Conservation (phyloP, 2,113 vertebrate genomes). For the Gopherus flavomarginatus region DNA sequence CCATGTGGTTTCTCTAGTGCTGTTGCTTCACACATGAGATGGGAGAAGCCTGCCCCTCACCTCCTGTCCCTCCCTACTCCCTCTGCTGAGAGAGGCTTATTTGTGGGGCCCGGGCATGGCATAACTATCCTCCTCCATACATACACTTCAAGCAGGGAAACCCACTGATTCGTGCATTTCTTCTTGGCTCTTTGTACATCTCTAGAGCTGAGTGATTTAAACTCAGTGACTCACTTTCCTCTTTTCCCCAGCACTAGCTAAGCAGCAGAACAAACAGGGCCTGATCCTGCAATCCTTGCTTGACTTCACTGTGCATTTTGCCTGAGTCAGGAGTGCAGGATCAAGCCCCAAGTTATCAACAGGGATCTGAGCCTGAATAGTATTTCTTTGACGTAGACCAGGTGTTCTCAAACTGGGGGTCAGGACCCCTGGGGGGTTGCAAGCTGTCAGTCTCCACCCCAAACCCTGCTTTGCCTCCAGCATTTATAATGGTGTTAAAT, state of each 20-base stretch:
- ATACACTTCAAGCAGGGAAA: background rate
- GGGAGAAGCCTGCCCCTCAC: background rate
- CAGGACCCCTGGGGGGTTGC: no score
- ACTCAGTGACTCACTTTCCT: background rate
- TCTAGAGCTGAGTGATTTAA: background rate
- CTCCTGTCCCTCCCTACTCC: background rate
- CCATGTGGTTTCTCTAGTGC: background rate
- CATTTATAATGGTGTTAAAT: no score
- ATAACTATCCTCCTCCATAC: background rate
- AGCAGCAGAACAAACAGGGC: background rate
- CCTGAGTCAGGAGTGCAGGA: background rate
- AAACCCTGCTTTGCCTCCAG: no score
- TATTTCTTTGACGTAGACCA: accelerated
- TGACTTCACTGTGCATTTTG: background rate
- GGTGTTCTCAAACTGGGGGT: no score
- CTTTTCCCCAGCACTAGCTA: background rate
- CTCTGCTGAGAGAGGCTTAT: background rate
- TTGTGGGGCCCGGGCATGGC: background rate
- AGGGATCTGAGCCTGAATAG: background rate
- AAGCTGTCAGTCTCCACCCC: no score
- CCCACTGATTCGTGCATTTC: background rate
- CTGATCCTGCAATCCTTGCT: background rate
- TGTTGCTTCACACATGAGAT: background rate
- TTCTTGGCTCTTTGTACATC: background rate
- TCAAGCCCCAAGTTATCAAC: no score